Evolutionary conservation across 2,113 vertebrate species (phyloP), one percentile per base, ranked within the genome.

Genomic region (Phyllostomus discolor): DNA sequence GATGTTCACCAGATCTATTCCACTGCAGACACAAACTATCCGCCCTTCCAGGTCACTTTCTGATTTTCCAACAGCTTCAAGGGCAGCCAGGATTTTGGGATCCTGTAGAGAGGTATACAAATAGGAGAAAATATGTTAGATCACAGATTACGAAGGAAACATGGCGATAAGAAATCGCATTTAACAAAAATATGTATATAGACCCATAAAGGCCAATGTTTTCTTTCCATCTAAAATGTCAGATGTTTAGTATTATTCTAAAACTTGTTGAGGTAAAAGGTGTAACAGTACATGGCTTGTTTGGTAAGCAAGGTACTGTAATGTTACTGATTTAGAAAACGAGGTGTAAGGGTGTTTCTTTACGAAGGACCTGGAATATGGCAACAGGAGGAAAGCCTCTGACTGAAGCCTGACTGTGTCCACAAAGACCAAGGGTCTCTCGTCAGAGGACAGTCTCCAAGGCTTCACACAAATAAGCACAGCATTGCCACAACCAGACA

Each of bases 1-100:
- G 98, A 99, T 99, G 98, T 99, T 99, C 98, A 99, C 99, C 98
- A 99, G 99, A 97, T 99, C 99, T 0, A 99, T 99, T 52, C 99
- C 99, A 52, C 99, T 99, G 98, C 99, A 99, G 96, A 99, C 99
- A 88, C 99, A 99, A 81, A 99, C 99, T 97, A 99, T 99, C 73
- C 99, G 99, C 57, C 99, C 99, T 93, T 99, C 99, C 97, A 99
- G 72, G 84, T 99, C 99, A 7, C 98, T 98, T 98, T 99, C 99
- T 0, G 98, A 98, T 97, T 99, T 99, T 92, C 99, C 99, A 57
- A 98, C 97, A 93, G 99, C 98, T 98, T 99, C 99, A 1, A 99
- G 99, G 5, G 99, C 99, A 2, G 99, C 99, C 72, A 99, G 95
- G 89, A 99, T 99, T 98, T 99, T 99, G 54, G 99, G 99, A 98